Conservation (phyloP, 1,140 invertebrate species). For the Euglossa dilemma region DNA sequence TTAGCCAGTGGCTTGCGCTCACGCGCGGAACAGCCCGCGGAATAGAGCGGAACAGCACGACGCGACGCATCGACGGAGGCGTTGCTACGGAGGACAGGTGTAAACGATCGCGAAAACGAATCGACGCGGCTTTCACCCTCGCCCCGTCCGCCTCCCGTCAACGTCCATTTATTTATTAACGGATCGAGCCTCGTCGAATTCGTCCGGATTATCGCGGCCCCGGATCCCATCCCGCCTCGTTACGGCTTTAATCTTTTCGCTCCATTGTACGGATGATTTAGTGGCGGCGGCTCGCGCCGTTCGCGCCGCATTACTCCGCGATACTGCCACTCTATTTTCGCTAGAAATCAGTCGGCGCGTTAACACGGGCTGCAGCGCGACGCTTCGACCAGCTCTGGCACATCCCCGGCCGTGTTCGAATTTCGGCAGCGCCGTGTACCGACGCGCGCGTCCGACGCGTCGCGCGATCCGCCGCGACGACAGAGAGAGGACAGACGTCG, state of each 20-base stretch:
- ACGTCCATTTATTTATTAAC: constrained; percentile 49
- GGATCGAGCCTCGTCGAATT: constrained; percentile 5
- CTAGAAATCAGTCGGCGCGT: constrained; percentile 43
- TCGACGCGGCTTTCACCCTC: not conserved
- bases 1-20: not conserved
- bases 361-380: constrained; percentile 35
- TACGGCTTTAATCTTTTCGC: constrained; percentile 73
- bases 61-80: not conserved
- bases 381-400: not conserved
- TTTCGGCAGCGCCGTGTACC: constrained; percentile 19
- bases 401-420: constrained; percentile 42
- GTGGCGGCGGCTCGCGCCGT: constrained; percentile 64
- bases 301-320: constrained; percentile 68
- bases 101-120: constrained; percentile 23
- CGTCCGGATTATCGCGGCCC: constrained; percentile 23
- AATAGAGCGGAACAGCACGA: no score
- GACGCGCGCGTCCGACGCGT: not conserved
- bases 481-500: constrained; percentile 55
- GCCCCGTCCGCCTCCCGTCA: not conserved
- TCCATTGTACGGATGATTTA: constrained; percentile 75
- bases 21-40: no score
- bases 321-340: constrained; percentile 70
- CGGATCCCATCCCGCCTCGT: constrained; percentile 65
- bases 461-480: constrained; percentile 23
- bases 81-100: constrained; percentile 22